Percentiles rank a stretch among this genome's conserved stretches.
Conservation (phyloP, 2,113 vertebrate genomes). For the Macroglossus sobrinus region DNA sequence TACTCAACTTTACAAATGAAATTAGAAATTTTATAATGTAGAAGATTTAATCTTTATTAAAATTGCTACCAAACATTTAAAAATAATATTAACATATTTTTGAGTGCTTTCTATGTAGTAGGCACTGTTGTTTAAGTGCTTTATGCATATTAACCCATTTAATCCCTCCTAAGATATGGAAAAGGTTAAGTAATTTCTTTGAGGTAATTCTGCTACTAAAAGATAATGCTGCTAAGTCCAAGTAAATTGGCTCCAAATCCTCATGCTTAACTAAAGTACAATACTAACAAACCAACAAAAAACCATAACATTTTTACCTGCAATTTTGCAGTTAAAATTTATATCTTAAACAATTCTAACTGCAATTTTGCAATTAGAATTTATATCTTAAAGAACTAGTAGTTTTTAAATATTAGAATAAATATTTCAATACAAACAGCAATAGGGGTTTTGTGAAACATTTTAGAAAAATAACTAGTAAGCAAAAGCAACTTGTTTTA, state of each 20-base stretch:
- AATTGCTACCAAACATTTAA: not conserved
- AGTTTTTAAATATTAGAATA: slow-evolving; percentile 30
- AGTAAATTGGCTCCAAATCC: not conserved
- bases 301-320: not conserved
- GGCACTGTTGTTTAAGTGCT: not conserved
- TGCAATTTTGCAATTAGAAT: slow-evolving; percentile 12
- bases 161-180: not conserved
- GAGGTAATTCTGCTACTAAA: not conserved
- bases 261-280: slow-evolving; percentile 8
- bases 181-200: not conserved
- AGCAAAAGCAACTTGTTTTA: not conserved
- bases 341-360: slow-evolving; percentile 22
- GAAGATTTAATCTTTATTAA: slow-evolving; percentile 8
- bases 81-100: not conserved
- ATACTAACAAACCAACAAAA: not conserved
- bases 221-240: not conserved
- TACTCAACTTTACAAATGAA: slow-evolving; percentile 10
- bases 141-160: not conserved
- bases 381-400: slow-evolving; percentile 23
- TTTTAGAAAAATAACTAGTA: slow-evolving; percentile 12
- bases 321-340: slow-evolving; percentile 15
- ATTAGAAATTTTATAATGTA: not conserved
- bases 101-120: not conserved
- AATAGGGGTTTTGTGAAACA: not conserved
- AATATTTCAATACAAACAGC: slow-evolving; percentile 15